Evolutionary conservation across 2,888 invertebrate species (phyloP), one percentile per base, ranked within the genome.

Genomic region (Microctonus brassicae): DNA sequence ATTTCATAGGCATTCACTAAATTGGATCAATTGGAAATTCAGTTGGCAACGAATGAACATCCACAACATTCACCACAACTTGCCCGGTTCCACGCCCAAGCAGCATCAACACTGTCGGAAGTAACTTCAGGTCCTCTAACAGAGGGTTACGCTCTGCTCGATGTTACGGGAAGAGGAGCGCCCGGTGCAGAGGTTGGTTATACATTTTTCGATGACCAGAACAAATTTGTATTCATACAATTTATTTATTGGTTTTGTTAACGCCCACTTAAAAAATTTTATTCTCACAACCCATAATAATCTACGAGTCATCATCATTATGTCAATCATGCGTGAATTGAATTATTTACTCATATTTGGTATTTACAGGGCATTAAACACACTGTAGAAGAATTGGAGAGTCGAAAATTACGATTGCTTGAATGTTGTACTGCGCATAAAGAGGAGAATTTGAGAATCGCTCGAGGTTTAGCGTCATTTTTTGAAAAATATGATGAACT

Each of bases 11-110:
- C 94, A 53, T 88, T 93, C 62, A 91, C 90, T 62, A 93, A 93
- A 83, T 87, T 95, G 78, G 93, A 94, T 82, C 93, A 94, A 84
- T 88, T 95, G 33, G 94, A 95, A 88, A 90, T 92, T 77, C 93
- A 94, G 83, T 83, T 94, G 75, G 91, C 91, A 60, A 91, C 91
- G 60, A 90, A 91, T 58, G 92, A 93, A 79, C 86, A 93, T 82
- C 90, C 92, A 36, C 88, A 90, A 58, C 92, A 92, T 73, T 92
- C 93, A n/a, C 88, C 91, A 1, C 91, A 92, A 82, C 89, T 94
- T 74, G 92, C 91, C 66, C 91, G 92, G 80, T 89, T 93, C 73
- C 94, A 93, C 83, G 89, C 91, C 34, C 92, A 92, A 77, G 90
- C 93, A 74, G 89, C 91, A 34, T 89, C 90, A 75, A 90, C 93